Evolutionary conservation across 1,140 invertebrate species (phyloP).

Genomic region (Nomia melanderi): DNA sequence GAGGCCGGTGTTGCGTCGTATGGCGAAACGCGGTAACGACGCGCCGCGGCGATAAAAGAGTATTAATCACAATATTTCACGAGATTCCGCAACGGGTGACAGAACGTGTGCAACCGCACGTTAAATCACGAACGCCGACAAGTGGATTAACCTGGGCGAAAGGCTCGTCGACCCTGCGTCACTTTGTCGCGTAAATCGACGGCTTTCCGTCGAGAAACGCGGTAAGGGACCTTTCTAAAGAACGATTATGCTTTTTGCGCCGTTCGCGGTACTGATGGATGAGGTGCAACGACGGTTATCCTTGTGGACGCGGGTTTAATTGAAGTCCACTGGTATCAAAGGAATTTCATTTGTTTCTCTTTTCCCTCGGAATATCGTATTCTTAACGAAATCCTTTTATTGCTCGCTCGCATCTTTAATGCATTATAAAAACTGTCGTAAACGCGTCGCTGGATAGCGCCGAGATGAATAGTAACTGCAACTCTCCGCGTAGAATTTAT

Average conservation of each 20-base stretch:
- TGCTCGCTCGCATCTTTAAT: neutral
- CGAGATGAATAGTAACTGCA: neutral
- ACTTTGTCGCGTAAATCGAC: conserved; percentile 45
- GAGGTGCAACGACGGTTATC: conserved; percentile 24
- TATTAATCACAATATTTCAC: conserved; percentile 56
- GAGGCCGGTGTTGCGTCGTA: conserved; percentile 18
- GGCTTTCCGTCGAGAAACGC: conserved; percentile 28
- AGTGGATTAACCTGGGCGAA: conserved; percentile 51
- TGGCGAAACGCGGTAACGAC: conserved; percentile 55
- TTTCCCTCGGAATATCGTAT: neutral
- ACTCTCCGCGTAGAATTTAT: no score
- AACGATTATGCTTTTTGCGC: conserved; percentile 36
- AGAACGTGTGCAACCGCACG: conserved; percentile 45
- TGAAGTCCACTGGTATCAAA: conserved; percentile 15
- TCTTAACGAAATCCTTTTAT: neutral
- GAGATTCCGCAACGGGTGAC: conserved; percentile 32
- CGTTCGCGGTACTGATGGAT: conserved; percentile 28
- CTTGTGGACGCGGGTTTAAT: conserved; percentile 27
- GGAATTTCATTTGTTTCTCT: neutral
- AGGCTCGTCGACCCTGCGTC: conserved; percentile 43
- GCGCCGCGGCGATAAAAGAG: conserved; percentile 31
- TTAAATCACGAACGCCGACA: conserved; percentile 52
- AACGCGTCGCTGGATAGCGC: neutral
- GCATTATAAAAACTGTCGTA: neutral
- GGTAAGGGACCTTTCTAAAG: conserved; percentile 24